phyloP scores from a whole-genome alignment of 1,140 invertebrate genomes.

The Varroa destructor region DNA sequence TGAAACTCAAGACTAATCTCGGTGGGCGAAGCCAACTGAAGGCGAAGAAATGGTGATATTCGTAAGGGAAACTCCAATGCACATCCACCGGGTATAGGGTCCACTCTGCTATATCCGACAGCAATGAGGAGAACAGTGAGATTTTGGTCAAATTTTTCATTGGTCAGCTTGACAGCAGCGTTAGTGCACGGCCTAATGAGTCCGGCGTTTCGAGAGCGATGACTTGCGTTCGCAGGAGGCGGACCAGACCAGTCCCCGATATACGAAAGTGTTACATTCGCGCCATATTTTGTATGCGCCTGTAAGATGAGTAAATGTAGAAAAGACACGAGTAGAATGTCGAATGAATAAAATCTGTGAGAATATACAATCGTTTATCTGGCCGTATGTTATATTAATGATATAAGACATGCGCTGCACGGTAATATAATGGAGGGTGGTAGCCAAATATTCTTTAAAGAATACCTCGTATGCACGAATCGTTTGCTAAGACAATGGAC shows the following conservation, averaged over 20 bases:
- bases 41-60: slow-evolving; percentile 2
- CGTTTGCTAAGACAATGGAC: too few species aligned
- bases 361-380: too few species aligned
- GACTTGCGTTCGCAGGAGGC: background rate
- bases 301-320: background rate
- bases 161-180: background rate
- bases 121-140: slow-evolving; percentile 20
- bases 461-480: too few species aligned
- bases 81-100: slow-evolving; percentile 3
- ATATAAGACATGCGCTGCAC: too few species aligned
- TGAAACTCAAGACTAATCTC: slow-evolving; percentile 14
- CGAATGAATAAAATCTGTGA: too few species aligned
- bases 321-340: too few species aligned
- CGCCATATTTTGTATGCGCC: slow-evolving; percentile 17
- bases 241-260: background rate
- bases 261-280: slow-evolving; percentile 12
- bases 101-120: slow-evolving; percentile 11
- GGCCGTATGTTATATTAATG: too few species aligned
- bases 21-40: background rate
- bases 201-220: slow-evolving; percentile 13
- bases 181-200: background rate
- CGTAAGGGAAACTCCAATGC: slow-evolving; percentile 7
- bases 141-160: background rate
- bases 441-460: too few species aligned
- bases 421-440: too few species aligned